A percentile compares a stretch with the other conserved stretches of the same genome.
These are phyloP conservation scores for Calycopis cecrops DNA, from an alignment of 1,140 invertebrate genomes.

Conservation along the genomic window DNA sequence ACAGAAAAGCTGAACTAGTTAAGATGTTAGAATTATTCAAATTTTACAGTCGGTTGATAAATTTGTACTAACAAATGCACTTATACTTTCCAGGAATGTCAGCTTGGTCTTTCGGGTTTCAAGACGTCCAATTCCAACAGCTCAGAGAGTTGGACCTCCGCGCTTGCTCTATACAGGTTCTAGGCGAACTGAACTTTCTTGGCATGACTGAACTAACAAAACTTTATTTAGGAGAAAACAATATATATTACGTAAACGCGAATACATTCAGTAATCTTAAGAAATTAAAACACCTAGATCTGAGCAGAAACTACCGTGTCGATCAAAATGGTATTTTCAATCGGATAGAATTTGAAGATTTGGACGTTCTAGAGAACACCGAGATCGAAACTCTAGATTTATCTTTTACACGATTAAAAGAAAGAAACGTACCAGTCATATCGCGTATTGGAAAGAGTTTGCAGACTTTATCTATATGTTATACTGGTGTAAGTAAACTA, in stretches of 20 bases:
- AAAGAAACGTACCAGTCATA: conserved; percentile 51
- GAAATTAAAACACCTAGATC: conserved; percentile 67
- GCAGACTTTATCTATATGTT: conserved; percentile 71
- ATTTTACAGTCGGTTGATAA: too few relatives aligned
- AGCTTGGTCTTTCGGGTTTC: conserved; percentile 43
- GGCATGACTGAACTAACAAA: conserved; percentile 60
- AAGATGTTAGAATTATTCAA: too few relatives aligned
- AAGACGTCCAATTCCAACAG: conserved; percentile 27
- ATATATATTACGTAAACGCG: conserved; percentile 55
- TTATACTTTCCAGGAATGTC: conserved; percentile 29
- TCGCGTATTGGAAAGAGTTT: conserved; percentile 48
- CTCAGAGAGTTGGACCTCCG: conserved; percentile 75
- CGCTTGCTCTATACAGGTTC: conserved; percentile 67
- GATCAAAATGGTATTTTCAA: conserved; percentile 39
- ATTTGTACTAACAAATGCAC: too few relatives aligned
- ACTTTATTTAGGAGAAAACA: conserved; percentile 73
- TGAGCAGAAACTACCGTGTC: conserved; percentile 66
- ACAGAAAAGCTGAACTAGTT: too few relatives aligned
- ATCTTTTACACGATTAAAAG: conserved; percentile 64
- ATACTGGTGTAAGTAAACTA: conserved; percentile 55
- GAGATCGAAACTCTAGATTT: conserved; percentile 70
- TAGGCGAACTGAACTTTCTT: conserved; percentile 56
- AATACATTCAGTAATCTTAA: conserved; percentile 56
- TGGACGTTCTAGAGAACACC: conserved; percentile 48
- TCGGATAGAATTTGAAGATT: conserved; percentile 33